Conservation (phyloP, 2,888 invertebrate genomes). For the Pocota personata region DNA sequence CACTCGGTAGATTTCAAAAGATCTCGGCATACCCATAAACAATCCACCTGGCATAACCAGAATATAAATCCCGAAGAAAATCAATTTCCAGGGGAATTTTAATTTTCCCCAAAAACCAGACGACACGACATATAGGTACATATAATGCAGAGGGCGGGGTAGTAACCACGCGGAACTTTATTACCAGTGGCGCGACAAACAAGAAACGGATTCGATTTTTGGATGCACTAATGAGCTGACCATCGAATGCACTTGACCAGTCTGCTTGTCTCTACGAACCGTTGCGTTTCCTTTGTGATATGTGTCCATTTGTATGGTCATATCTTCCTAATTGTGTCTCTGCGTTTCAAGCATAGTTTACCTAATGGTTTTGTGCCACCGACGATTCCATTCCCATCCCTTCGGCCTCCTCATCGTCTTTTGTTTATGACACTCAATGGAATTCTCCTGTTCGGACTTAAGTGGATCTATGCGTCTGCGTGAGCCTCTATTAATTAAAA, state of each 20-base stretch:
- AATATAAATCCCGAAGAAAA: slow-evolving; percentile 6
- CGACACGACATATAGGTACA: background rate
- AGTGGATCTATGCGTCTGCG: slow-evolving; percentile 53
- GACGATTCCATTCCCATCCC: slow-evolving; percentile 30
- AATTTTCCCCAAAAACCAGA: background rate
- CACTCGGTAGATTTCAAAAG: slow-evolving; percentile 2
- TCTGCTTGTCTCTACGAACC: slow-evolving; percentile 7
- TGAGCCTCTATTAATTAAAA: slow-evolving; percentile 62
- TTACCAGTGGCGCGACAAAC: slow-evolving; percentile 62
- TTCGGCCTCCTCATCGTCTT: background rate
- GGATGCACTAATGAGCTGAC: slow-evolving; percentile 49
- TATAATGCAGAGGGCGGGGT: background rate
- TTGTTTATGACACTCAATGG: slow-evolving; percentile 51
- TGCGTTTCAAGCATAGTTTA: slow-evolving; percentile 52
- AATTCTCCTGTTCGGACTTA: slow-evolving; percentile 54
- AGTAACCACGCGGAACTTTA: slow-evolving; percentile 43
- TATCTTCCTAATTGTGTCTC: slow-evolving; percentile 56
- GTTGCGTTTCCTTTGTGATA: background rate
- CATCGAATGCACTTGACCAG: slow-evolving; percentile 43
- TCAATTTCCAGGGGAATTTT: slow-evolving; percentile 4
- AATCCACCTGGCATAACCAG: slow-evolving; percentile 3
- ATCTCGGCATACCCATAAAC: background rate
- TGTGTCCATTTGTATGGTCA: slow-evolving; percentile 51
- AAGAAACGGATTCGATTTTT: slow-evolving; percentile 26
- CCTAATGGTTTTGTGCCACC: slow-evolving; percentile 70